Conservation (phyloP, 2,113 vertebrate species). For the Hemiprocne comata region DNA sequence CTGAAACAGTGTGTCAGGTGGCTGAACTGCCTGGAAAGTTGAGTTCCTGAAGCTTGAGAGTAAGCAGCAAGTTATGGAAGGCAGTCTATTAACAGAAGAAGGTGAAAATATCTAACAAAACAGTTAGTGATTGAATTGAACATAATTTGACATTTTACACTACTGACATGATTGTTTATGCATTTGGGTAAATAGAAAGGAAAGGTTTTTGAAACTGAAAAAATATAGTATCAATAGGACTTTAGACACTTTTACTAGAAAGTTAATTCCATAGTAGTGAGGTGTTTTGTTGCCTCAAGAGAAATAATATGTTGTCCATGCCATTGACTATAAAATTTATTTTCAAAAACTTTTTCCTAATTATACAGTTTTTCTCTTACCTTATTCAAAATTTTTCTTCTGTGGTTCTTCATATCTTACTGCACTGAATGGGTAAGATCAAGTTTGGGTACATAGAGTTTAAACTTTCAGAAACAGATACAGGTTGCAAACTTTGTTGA, state of each 20-base stretch:
- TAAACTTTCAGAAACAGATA: neutral
- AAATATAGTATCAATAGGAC: neutral
- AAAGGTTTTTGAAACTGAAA: neutral
- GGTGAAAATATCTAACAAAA: neutral
- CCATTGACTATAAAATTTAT: accelerated
- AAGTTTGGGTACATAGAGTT: neutral
- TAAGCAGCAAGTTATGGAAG: neutral
- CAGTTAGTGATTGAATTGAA: neutral
- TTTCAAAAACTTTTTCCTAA: neutral
- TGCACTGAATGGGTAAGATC: neutral
- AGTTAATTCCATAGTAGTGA: neutral
- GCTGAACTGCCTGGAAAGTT: neutral
- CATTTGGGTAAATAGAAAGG: neutral
- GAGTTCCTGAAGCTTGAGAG: neutral
- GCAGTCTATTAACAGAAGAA: neutral
- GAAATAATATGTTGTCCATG: neutral
- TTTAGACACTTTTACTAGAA: neutral
- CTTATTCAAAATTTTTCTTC: neutral
- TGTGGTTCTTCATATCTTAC: neutral
- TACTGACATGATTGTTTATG: neutral
- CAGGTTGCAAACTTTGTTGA: neutral
- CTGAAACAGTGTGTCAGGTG: neutral
- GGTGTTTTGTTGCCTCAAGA: neutral
- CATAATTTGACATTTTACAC: neutral
- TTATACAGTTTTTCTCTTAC: neutral